Percentiles rank a stretch among this genome's conserved stretches.
These are phyloP conservation scores for Patiria miniata DNA, from an alignment of 35 echinoderm and acorn worm genomes.

Conservation along the genomic window DNA sequence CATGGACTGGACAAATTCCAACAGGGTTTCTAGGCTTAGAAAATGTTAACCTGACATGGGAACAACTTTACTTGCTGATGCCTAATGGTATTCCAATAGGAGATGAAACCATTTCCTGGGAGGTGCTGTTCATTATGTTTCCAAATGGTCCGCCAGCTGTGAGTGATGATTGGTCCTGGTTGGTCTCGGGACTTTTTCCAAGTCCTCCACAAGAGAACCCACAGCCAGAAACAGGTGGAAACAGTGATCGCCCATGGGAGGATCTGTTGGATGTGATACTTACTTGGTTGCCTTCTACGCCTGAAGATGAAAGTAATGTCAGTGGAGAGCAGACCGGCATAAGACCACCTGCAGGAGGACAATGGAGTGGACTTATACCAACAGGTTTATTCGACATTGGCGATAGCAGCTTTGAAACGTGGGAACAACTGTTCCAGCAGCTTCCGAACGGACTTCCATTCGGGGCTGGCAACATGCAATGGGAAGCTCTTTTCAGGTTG, in stretches of 20 bases:
- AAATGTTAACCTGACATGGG: not conserved
- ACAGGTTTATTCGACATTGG: not conserved
- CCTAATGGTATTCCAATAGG: not conserved
- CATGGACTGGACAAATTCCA: not conserved
- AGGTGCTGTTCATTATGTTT: not conserved
- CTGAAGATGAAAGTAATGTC: too few relatives aligned
- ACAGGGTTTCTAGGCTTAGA: not conserved
- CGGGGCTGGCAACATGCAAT: not conserved
- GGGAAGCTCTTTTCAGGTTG: not conserved
- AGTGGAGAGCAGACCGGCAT: too few relatives aligned
- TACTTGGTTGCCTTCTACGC: not conserved
- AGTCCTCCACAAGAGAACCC: not conserved
- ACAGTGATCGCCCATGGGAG: not conserved
- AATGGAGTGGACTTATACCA: slow-evolving; percentile 2
- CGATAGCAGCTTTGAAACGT: not conserved
- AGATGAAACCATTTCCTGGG: not conserved
- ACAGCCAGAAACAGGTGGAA: not conserved
- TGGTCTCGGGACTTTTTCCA: not conserved
- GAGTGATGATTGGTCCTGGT: not conserved
- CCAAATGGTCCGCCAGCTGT: not conserved
- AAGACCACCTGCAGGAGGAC: not conserved
- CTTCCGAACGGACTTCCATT: not conserved
- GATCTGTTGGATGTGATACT: not conserved
- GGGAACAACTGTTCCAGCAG: not conserved
- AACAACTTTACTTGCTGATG: not conserved